Percentiles rank a stretch among this genome's conserved stretches.
phyloP scores from a whole-genome alignment of 2,888 invertebrate species.

The Standfussiana lucernea region DNA sequence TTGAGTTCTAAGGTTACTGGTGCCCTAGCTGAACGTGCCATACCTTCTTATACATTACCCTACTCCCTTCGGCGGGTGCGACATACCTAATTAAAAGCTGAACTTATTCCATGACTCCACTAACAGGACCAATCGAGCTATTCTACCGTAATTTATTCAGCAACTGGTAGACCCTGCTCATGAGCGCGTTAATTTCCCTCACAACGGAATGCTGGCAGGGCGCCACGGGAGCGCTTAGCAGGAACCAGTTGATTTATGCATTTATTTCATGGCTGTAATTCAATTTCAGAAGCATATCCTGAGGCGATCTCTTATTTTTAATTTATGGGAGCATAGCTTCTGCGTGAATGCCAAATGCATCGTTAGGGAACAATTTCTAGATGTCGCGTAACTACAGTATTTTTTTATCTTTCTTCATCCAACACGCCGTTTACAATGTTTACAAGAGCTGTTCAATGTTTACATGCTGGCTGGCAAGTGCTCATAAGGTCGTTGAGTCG shows the following conservation, averaged over 20 bases:
- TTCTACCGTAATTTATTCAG: slow-evolving; percentile 16
- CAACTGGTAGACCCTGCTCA: slow-evolving; percentile 29
- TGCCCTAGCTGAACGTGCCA: not conserved
- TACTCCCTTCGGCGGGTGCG: too few species aligned
- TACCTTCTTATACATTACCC: not conserved
- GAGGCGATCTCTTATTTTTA: not conserved
- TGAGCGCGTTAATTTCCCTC: slow-evolving; percentile 29
- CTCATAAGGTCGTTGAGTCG: not conserved
- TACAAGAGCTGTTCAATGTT: not conserved
- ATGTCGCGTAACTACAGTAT: not conserved
- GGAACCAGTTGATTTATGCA: slow-evolving; percentile 39
- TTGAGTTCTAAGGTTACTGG: too few species aligned
- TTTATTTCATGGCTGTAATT: slow-evolving; percentile 28
- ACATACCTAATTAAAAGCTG: not conserved
- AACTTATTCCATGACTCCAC: not conserved
- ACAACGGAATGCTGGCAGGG: slow-evolving; percentile 29
- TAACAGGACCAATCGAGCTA: not conserved
- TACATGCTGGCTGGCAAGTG: not conserved
- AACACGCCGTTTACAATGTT: not conserved
- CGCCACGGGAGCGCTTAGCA: slow-evolving; percentile 33
- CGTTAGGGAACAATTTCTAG: not conserved
- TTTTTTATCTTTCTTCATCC: not conserved
- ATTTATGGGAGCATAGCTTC: slow-evolving; percentile 10
- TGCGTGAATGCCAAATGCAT: not conserved
- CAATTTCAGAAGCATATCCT: slow-evolving; percentile 28